Base-by-base conservation (phyloP, 2,113 vertebrate species). In the Todiramphus chloris region DNA sequence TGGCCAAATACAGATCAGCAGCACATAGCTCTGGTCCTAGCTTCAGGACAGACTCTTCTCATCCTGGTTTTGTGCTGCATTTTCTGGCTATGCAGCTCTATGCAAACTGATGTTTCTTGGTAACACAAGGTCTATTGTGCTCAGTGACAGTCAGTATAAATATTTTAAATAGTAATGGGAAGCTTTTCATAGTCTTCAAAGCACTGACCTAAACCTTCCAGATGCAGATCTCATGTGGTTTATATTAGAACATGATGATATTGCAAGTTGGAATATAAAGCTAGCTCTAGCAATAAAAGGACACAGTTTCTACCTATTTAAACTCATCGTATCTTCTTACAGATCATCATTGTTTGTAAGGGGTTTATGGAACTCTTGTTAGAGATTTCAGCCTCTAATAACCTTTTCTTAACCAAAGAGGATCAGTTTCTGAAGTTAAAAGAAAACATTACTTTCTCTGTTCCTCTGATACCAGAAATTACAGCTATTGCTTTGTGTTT, bases 101-200 rank as follows among this genome's bases (percentile, higher is more conserved):
- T 43, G 50, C 46, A 59, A 69, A 86, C 14, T 78, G 46, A 68
- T 66, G 74, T 78, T 92, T 44, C 43, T 35, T 2, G 9, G 28
- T 51, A 83, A 66, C 70, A 92, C 53, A 19, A 55, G 16, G 35
- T 31, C 63, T 77, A 80, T 48, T 92, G 81, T 81, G 43, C 94
- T 90, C 85, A 44, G 83, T 51, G 82, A 93, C 82, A 80, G 35
- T 46, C 70, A 37, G 69, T 90, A 90, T 60, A 93, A 96, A 95
- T 85, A 93, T 69, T 96, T 74, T 33, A 87, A 95, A 96, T 62
- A 66, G 50, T 15, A 91, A 95, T 21, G 58, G 93, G 91, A 96
- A 92, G 37, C 20, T 97, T 97, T 96, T 94, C 91, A 68, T 56
- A 73, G 85, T 75, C 96, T 93, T 97, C 96, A 96, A 97, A 97